A percentile compares a stretch with the other conserved stretches of the same genome.
Evolutionary conservation across 2,888 invertebrate species (phyloP).

Genomic region (Teleogryllus oceanicus): DNA sequence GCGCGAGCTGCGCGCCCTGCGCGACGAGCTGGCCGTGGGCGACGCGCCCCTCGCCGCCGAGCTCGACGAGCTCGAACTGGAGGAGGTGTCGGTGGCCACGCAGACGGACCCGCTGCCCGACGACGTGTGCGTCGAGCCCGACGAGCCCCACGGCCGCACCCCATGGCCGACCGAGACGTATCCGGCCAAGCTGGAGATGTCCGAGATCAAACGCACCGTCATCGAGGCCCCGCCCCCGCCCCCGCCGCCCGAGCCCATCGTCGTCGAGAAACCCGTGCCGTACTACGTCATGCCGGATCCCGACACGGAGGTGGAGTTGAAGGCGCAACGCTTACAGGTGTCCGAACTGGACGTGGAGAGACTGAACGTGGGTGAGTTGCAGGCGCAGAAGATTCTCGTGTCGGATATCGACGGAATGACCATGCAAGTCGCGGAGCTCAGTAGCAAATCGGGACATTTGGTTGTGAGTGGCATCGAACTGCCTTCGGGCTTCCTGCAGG

Average conservation of each 20-base stretch:
- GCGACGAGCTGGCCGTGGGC: not conserved
- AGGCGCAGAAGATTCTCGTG: conserved; percentile 74
- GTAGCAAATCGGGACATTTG: conserved; percentile 65
- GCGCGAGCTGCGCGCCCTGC: not conserved
- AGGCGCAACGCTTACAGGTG: conserved; percentile 65
- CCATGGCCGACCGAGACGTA: conserved; percentile 29
- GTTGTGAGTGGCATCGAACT: conserved; percentile 65
- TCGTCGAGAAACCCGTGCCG: conserved; percentile 42
- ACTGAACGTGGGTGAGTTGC: conserved; percentile 71
- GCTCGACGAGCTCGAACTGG: conserved; percentile 32
- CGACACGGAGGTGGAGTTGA: conserved; percentile 45
- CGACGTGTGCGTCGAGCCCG: conserved; percentile 62
- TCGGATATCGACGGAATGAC: conserved; percentile 76
- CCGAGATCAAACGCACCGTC: not conserved
- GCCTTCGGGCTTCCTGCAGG: conserved; percentile 65
- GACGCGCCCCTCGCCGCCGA: not conserved
- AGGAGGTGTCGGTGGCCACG: conserved; percentile 72
- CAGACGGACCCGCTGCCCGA: conserved; percentile 83
- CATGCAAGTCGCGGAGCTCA: conserved; percentile 68
- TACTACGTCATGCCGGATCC: conserved; percentile 39
- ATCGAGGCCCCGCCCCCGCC: conserved; percentile 26
- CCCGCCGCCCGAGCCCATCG: conserved; percentile 38
- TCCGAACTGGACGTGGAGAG: conserved; percentile 74
- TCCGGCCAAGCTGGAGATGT: not conserved
- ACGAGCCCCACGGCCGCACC: conserved; percentile 28